Base-by-base conservation (phyloP, 2,888 invertebrate species). In the Plagodis dolabraria region DNA sequence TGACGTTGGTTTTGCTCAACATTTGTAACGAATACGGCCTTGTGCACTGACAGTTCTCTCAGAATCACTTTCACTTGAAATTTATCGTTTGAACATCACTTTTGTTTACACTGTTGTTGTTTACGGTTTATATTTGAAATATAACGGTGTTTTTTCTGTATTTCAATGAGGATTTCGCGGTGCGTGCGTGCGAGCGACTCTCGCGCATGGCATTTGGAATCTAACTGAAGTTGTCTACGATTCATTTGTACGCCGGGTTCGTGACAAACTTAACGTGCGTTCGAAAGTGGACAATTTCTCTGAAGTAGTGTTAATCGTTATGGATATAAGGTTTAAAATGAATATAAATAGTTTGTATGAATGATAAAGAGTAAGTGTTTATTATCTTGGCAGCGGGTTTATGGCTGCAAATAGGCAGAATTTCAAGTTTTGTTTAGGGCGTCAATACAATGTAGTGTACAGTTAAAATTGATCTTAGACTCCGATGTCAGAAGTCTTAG, bases 181-280 rank as follows among this genome's bases (percentile, higher is more conserved):
- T 53, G 46, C 33, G 33, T 42, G 42, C 36, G 6, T 5, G 52
- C 48, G 46, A 46, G 49, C 56, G 49, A 38, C 60, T 52, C 56
- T 5, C 5, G 49, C 56, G 56, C 71, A 68, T 69, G 65, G 58
- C 66, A 53, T 66, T 64, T 64, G 52, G 56, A 47, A 57, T 50
- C 57, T 47, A 46, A 82, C 81, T 80, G 76, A 74, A 72, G 73
- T 74, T 69, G 57, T 45, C 49, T 50, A 60, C 67, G 66, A n/a
- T 49, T 36, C 48, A 46, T 12, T 55, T 22, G 48, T 45, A 48
- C 40, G 33, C 53, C 34, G n/a, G 12, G 9, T 6, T 10, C 33
- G n/a, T 36, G n/a, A 45, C 50, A 49, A 56, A 53, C 34, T 12
- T 48, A 7, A 11, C 4, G 51, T 55, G 51, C 60, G 51, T 47